Evolutionary conservation across 37 sponge, comb jelly and placozoan genomes (phyloP), one percentile per base, ranked within the genome.

Genomic region (Ianthella basta): DNA sequence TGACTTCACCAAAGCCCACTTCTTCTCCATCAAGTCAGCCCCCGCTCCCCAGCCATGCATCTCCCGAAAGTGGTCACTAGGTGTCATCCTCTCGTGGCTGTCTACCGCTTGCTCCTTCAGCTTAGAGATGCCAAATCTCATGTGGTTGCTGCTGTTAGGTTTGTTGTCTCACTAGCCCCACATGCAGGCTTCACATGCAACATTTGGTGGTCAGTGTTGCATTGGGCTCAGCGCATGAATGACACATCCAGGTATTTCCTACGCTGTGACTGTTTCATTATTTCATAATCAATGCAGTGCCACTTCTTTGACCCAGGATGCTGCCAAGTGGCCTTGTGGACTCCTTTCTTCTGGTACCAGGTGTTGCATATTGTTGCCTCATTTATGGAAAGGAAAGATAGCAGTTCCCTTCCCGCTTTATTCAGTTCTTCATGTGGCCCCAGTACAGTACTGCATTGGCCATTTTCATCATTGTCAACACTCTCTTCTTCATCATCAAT

Each of bases 261-360:
- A n/a, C 86, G 20, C 41, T 86, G 79, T 21, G 33, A 56, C 55
- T 86, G 86, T 12, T 72, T 75, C 67, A 86, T 86, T 55, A 78
- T 36, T 24, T 60, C 61, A 60, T 86, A 86, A 29, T 86, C 80
- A 86, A 86, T 86, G 60, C 82, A 81, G 8, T 81, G 82, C 82
- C 82, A 81, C 61, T 57, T 59, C 39, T 81, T 81, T 21, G 55
- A 67, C 18, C 86, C 86, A 35, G 78, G 86, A 56, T 85, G 86
- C 60, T 85, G 86, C 86, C 86, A 85, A 15, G 86, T 86, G 66
- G 68, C 34, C 72, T 86, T 25, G 67, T 86, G 40, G 10, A 79
- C 60, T 6, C 41, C n/a, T 81, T 59, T 86, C 81, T 63, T 80
- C 59, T 79, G 32, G 69, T 40, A 80, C 81, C 14, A 37, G 32